Evolutionary conservation across 2,113 vertebrate genomes (phyloP).

Genomic region (Vanacampus margaritifer): DNA sequence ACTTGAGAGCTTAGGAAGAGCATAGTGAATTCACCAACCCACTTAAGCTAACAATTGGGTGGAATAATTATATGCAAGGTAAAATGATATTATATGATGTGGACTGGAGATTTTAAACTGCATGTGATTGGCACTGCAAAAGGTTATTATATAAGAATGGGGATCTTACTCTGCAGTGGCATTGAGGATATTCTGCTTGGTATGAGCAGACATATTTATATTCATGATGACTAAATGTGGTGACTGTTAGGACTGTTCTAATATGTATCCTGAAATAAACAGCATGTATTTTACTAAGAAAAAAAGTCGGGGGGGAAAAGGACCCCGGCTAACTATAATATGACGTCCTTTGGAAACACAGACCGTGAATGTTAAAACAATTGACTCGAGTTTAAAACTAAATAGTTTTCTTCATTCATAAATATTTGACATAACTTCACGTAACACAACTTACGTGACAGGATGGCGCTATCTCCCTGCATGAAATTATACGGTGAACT

Average conservation of each 20-base stretch:
- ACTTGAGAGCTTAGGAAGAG: background rate
- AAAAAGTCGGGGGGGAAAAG: no score
- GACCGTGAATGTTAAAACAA: no score
- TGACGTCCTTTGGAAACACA: no score
- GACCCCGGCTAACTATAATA: no score
- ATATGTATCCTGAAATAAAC: background rate
- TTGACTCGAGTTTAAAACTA: no score
- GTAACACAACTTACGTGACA: no score
- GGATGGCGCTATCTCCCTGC: no score
- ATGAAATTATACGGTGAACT: no score
- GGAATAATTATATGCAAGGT: slow-evolving; percentile 21
- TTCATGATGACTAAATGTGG: background rate
- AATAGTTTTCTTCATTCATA: no score
- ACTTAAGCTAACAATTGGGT: slow-evolving; percentile 1
- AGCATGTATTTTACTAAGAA: background rate
- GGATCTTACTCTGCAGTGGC: background rate
- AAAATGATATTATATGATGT: slow-evolving; percentile 39
- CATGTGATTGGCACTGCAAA: slow-evolving; percentile 27
- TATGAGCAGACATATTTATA: background rate
- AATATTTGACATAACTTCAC: no score
- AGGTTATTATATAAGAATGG: slow-evolving; percentile 29
- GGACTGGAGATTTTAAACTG: slow-evolving; percentile 16
- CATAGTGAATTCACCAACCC: background rate
- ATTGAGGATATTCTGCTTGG: background rate
- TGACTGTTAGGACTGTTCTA: background rate